Evolutionary conservation across 2,888 invertebrate species (phyloP).

Genomic region (Drosophila nr. fundita): DNA sequence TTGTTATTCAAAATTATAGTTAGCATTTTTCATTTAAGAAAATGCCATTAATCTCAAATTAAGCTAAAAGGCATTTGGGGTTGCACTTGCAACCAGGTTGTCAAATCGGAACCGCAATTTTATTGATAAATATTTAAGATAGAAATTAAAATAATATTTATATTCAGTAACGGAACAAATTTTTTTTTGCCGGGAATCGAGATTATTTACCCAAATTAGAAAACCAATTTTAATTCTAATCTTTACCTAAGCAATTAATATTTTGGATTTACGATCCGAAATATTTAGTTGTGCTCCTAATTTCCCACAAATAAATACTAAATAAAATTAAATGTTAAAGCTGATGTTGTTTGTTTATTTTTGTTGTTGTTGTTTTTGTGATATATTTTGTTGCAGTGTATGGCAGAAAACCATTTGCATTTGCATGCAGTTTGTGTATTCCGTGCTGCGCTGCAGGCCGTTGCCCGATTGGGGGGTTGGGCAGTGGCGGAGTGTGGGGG

Average conservation of each 20-base stretch:
- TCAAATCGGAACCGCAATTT: neutral
- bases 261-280: neutral
- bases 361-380: neutral
- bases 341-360: neutral
- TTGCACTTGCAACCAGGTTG: neutral
- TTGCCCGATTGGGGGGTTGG: neutral
- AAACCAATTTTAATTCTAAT: neutral
- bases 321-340: neutral
- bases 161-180: neutral
- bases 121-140: neutral
- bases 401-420: conserved; percentile 37
- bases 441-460: conserved; percentile 48
- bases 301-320: neutral
- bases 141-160: neutral
- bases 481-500: neutral
- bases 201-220: neutral
- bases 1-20: too few relatives aligned
- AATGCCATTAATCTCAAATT: too few relatives aligned
- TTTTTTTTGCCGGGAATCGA: neutral
- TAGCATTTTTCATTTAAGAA: too few relatives aligned
- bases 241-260: neutral
- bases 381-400: neutral
- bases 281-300: neutral
- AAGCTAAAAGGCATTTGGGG: neutral
- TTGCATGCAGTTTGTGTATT: conserved; percentile 45